A percentile compares a stretch with the other conserved stretches of the same genome.
Evolutionary conservation across 2,797 vertebrate genomes (phyloP).

Genomic region (Peromyscus melanophrys): DNA sequence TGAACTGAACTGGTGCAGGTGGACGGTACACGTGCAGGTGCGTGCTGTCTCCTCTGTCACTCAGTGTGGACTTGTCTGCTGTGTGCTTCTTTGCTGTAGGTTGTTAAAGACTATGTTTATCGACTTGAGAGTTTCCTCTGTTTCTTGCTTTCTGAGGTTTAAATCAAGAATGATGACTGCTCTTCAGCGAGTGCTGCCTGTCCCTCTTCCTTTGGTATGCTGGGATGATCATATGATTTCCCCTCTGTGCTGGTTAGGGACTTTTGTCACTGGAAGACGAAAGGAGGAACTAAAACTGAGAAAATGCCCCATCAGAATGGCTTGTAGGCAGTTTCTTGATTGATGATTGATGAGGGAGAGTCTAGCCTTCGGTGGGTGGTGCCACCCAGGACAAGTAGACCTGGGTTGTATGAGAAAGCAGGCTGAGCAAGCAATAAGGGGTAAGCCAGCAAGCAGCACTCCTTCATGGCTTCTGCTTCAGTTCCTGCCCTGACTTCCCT

Average conservation of each 20-base stretch:
- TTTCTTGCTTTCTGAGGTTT: not conserved
- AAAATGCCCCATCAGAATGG: not conserved
- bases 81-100: not conserved
- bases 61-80: not conserved
- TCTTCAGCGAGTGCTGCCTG: slow-evolving; percentile 1
- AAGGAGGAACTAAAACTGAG: not conserved
- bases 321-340: not conserved
- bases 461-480: too few species aligned
- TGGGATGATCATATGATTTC: not conserved
- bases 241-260: not conserved
- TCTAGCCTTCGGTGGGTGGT: too few species aligned
- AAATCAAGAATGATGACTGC: not conserved
- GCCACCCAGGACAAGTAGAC: too few species aligned
- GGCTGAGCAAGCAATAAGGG: too few species aligned
- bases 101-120: slow-evolving; percentile 8
- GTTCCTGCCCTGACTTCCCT: too few species aligned
- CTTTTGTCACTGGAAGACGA: not conserved
- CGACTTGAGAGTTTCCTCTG: slow-evolving; percentile 10
- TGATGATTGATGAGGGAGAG: not conserved
- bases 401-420: too few species aligned
- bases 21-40: not conserved
- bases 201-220: not conserved
- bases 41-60: not conserved
- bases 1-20: not conserved
- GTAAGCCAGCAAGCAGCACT: too few species aligned